Conservation (phyloP, 2,113 vertebrate species). For the Acanthisitta chloris region DNA sequence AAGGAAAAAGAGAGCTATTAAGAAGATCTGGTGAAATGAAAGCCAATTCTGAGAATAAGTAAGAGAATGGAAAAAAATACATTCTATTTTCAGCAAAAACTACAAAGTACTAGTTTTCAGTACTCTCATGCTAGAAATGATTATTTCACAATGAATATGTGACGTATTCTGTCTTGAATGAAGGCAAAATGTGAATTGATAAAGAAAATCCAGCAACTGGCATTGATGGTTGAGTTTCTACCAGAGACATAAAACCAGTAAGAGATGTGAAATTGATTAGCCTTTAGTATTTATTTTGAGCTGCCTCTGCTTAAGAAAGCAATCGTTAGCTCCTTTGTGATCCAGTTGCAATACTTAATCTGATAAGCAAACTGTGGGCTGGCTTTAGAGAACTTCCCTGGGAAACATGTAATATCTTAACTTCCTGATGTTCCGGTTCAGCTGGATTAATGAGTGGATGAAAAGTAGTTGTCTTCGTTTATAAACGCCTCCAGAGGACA, state of each 20-base stretch:
- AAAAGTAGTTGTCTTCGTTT: neutral
- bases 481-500: neutral
- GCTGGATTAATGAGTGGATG: conserved; percentile 12
- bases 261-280: neutral
- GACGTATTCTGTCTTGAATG: neutral
- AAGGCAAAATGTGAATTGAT: neutral
- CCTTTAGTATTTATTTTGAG: neutral
- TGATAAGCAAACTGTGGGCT: conserved; percentile 14
- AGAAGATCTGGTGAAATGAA: neutral
- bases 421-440: conserved; percentile 39
- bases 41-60: neutral
- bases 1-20: neutral
- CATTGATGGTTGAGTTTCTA: neutral
- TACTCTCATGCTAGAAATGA: neutral
- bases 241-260: neutral
- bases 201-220: neutral
- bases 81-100: neutral
- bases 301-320: neutral
- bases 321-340: neutral
- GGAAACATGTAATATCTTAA: neutral
- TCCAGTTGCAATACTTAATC: neutral
- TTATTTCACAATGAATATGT: neutral
- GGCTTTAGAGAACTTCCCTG: neutral
- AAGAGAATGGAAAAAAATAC: neutral
- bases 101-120: neutral